Evolutionary conservation across 2,797 vertebrate species (phyloP), one percentile per base, ranked within the genome.

Genomic region (Parambassis ranga): DNA sequence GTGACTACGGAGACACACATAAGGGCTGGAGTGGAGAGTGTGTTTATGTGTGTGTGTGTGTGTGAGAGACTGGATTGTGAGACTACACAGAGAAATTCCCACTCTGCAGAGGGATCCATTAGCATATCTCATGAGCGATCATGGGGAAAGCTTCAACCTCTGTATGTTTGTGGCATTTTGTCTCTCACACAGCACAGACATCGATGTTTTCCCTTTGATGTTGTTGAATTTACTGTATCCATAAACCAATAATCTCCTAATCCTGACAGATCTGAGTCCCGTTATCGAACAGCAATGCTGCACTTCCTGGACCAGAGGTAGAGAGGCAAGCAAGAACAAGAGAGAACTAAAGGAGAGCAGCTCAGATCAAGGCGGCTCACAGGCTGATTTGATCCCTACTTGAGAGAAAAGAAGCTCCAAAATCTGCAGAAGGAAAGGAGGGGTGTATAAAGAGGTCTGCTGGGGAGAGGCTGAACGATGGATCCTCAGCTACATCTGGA

Each of bases 371-470:
- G 64, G 67, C 22, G 18, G 66, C 63, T 80, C 55, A 77, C 55
- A 72, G 64, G 65, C 42, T 43, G 78, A 81, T 80, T 79, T 81
- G 57, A 84, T 77, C 73, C 66, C 50, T 36, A 51, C 60, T 63
- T 61, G 27, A n/a, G 47, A 61, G 70, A 65, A 42, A 43, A 0
- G 2, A 63, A 31, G 41, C 52, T 43, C 23, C 39, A 7, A 11
- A 35, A 38, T 60, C 50, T 18, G 57, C n/a, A 50, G 22, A 30
- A 43, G 6, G 7, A 15, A 23, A 36, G 26, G 18, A 6, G 9
- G 14, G 6, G 28, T n/a, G 32, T n/a, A n/a, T n/a, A n/a, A n/a
- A n/a, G 31, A 55, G 28, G 46, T 46, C 18, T n/a, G n/a, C n/a
- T n/a, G n/a, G n/a, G n/a, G n/a, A n/a, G n/a, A n/a, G n/a, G n/a